Conservation (phyloP, 2,888 invertebrate species). For the Mesodorylaimus sp. region DNA sequence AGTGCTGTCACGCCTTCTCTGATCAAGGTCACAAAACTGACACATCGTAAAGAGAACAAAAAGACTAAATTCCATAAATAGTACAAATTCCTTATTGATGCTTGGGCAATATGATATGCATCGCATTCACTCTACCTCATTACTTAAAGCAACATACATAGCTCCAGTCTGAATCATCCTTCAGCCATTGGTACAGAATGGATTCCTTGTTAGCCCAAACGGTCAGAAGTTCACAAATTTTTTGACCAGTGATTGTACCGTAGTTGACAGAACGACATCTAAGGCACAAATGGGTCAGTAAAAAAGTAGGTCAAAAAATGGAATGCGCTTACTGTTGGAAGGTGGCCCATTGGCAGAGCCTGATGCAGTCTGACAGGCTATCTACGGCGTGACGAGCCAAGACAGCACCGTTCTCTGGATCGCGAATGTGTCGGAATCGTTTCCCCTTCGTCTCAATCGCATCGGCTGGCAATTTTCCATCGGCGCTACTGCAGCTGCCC, state of each 20-base stretch:
- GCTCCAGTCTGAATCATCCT: too few species aligned
- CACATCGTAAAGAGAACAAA: too few species aligned
- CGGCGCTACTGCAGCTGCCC: not conserved
- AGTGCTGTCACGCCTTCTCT: too few species aligned
- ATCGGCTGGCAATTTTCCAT: not conserved
- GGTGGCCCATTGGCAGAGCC: conserved; percentile 1
- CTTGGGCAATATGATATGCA: too few species aligned
- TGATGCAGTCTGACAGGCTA: not conserved
- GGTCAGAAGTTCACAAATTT: not conserved
- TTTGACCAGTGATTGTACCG: not conserved
- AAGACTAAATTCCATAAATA: too few species aligned
- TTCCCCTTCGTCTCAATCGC: not conserved
- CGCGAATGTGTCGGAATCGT: not conserved
- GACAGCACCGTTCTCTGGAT: not conserved
- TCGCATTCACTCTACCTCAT: too few species aligned
- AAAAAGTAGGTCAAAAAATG: not conserved
- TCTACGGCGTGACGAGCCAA: not conserved
- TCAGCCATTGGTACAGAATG: too few species aligned
- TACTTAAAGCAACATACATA: too few species aligned
- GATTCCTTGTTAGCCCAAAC: not conserved
- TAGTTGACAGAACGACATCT: not conserved
- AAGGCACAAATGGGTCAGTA: not conserved
- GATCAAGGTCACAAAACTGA: too few species aligned
- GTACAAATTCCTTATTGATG: too few species aligned
- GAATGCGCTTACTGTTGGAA: not conserved